Evolutionary conservation across 2,888 invertebrate genomes (phyloP).

Genomic region (Yponomeuta plumbellus): DNA sequence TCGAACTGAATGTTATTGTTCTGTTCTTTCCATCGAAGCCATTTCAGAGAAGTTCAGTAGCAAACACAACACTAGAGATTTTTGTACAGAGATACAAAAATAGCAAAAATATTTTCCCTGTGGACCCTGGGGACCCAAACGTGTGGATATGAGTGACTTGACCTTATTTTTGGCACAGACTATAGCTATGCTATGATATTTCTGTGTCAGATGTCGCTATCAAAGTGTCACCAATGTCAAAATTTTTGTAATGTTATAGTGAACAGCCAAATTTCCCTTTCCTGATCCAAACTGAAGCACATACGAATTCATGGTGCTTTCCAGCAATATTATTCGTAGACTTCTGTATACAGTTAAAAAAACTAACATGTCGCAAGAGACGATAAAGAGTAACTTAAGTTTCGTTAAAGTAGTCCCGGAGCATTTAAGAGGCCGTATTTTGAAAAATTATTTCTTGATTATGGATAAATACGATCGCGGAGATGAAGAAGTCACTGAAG

Average conservation of each 20-base stretch:
- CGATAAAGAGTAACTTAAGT: background rate
- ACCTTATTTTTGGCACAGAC: too few species aligned
- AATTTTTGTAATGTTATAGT: background rate
- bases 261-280: background rate
- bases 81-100: too few species aligned
- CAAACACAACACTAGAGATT: too few species aligned
- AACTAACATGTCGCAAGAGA: background rate
- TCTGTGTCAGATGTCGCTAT: background rate
- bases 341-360: background rate
- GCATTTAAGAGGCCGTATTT: background rate
- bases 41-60: too few species aligned
- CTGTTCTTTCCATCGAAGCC: too few species aligned
- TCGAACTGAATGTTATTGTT: too few species aligned
- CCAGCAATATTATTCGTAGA: background rate
- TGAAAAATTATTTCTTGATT: background rate
- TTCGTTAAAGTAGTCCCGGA: background rate
- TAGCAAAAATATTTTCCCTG: too few species aligned
- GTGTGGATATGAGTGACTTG: too few species aligned
- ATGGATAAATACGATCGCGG: background rate
- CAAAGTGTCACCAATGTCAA: background rate
- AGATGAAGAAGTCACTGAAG: background rate
- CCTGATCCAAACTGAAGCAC: background rate
- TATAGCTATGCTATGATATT: too few species aligned
- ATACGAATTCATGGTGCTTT: background rate
- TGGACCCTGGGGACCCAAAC: too few species aligned